phyloP scores from a whole-genome alignment of 2,797 vertebrate genomes.

The Megaceryle alcyon region DNA sequence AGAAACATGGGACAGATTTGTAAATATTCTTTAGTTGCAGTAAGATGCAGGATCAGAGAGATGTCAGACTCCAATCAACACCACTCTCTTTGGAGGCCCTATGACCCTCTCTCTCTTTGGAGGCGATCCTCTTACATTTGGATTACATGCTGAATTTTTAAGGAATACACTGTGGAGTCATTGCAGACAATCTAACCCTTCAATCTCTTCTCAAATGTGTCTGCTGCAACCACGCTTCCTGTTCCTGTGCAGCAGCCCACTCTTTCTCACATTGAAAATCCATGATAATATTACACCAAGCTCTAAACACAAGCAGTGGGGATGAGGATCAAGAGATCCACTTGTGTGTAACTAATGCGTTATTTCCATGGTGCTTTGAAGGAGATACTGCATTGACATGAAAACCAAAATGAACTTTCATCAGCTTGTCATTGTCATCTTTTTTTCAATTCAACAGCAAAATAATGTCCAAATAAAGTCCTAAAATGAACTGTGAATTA shows the following conservation, averaged over 20 bases:
- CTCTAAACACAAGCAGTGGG: neutral
- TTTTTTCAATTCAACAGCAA: neutral
- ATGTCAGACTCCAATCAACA: neutral
- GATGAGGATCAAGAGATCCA: neutral
- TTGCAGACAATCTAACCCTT: neutral
- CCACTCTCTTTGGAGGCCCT: neutral
- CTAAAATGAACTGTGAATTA: neutral
- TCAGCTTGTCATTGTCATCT: neutral
- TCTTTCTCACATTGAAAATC: neutral
- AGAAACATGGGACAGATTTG: neutral
- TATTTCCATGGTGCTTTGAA: neutral
- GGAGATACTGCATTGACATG: neutral
- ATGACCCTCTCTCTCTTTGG: no score
- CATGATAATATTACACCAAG: accelerated
- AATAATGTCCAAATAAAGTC: neutral
- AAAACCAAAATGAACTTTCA: neutral
- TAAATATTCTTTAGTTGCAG: neutral
- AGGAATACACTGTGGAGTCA: neutral
- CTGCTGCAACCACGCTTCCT: neutral
- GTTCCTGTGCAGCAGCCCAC: neutral
- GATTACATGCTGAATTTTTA: neutral
- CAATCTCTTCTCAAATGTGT: neutral
- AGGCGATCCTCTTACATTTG: neutral
- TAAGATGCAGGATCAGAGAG: neutral
- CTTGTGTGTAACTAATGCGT: neutral